Evolutionary conservation across 1,140 invertebrate genomes (phyloP).

Genomic region (Hestina assimilis): DNA sequence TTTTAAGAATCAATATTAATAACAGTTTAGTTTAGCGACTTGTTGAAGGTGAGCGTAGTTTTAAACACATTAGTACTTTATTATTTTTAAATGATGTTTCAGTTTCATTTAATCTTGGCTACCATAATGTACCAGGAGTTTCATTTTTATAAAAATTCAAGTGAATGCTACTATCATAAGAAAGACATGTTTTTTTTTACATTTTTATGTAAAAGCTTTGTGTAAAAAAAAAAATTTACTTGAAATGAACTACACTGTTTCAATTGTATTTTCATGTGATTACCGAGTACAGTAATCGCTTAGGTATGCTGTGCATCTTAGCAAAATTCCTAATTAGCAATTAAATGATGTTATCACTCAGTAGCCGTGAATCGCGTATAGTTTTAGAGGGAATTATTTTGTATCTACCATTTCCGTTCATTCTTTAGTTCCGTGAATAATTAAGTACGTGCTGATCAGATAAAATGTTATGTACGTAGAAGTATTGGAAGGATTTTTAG

Average conservation of each 20-base stretch:
- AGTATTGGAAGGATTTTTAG: background rate
- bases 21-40: background rate
- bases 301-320: background rate
- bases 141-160: too few relatives aligned
- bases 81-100: too few relatives aligned
- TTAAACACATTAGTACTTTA: background rate
- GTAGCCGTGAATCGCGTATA: conserved; percentile 20
- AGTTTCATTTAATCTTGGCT: too few relatives aligned
- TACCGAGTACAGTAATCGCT: background rate
- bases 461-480: conserved; percentile 9
- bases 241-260: too few relatives aligned
- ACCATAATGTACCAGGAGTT: too few relatives aligned
- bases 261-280: too few relatives aligned
- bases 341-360: conserved; percentile 24
- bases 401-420: conserved; percentile 28
- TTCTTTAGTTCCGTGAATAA: conserved; percentile 33
- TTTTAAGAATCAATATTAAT: background rate
- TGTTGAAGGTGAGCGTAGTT: background rate
- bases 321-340: conserved; percentile 24
- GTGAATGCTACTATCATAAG: too few relatives aligned
- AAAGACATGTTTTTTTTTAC: too few relatives aligned
- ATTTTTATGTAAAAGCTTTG: too few relatives aligned
- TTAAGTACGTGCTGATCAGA: conserved; percentile 21
- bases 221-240: too few relatives aligned
- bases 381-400: conserved; percentile 30